Conservation (phyloP, 35 echinoderm and acorn worm genomes). For the Apostichopus parvimensis region DNA sequence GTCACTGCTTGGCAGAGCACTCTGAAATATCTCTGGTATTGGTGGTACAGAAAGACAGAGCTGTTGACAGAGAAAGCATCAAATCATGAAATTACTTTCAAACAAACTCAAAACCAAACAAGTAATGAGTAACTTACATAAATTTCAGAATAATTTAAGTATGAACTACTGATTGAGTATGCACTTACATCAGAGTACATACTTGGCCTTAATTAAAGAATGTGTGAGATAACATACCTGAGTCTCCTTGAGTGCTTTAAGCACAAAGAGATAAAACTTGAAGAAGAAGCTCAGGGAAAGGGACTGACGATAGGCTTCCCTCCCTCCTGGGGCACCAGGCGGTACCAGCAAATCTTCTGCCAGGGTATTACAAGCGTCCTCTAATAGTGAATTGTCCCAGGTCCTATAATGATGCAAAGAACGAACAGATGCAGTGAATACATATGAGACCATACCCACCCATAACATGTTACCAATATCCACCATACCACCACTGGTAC, state of each 20-base stretch:
- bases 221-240: background rate
- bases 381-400: constrained; percentile 68
- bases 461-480: no score
- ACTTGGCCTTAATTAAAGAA: background rate
- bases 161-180: no score
- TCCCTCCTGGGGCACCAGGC: constrained; percentile 82
- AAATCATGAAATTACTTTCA: no score
- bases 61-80: background rate
- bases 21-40: background rate
- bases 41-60: background rate
- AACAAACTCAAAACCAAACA: no score
- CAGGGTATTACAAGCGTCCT: constrained; percentile 49
- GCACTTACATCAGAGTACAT: background rate
- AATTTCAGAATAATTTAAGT: no score
- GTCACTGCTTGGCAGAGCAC: background rate
- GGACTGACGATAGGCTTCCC: constrained; percentile 77
- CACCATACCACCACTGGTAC: no score
- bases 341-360: constrained; percentile 73
- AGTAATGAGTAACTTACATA: no score
- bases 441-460: no score
- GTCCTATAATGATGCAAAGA: constrained; percentile 35
- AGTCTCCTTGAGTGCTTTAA: constrained; percentile 37
- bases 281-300: constrained; percentile 91
- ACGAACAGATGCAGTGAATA: background rate
- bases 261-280: constrained; percentile 84